A percentile compares a stretch with the other conserved stretches of the same genome.
Evolutionary conservation across 2,888 invertebrate genomes (phyloP).

Genomic region (Coleophora flavipennella): DNA sequence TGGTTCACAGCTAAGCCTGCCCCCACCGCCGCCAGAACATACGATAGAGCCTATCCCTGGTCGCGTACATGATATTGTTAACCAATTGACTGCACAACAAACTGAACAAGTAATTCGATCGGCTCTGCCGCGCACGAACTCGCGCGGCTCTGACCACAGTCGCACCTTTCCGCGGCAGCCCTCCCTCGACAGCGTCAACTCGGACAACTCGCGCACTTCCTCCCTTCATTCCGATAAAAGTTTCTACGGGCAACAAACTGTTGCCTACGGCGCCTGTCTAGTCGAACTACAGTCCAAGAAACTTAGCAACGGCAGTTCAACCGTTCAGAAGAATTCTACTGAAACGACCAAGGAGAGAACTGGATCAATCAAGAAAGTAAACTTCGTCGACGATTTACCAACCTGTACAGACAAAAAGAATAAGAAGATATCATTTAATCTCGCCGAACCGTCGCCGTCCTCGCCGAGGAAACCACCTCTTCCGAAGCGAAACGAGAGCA

Average conservation of each 20-base stretch:
- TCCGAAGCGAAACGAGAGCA: slow-evolving; percentile 83
- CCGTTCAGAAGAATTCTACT: slow-evolving; percentile 41
- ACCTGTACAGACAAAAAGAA: slow-evolving; percentile 67
- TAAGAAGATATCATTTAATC: slow-evolving; percentile 77
- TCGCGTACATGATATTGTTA: slow-evolving; percentile 57
- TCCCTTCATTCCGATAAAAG: slow-evolving; percentile 57
- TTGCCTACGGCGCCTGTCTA: slow-evolving; percentile 66
- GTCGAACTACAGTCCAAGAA: slow-evolving; percentile 72
- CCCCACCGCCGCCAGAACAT: slow-evolving; percentile 79
- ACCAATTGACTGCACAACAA: slow-evolving; percentile 51
- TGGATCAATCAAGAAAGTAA: slow-evolving; percentile 68
- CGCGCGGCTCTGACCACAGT: slow-evolving; percentile 45
- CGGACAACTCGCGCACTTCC: slow-evolving; percentile 60
- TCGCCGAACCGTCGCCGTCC: slow-evolving; percentile 66
- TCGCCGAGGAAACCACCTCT: slow-evolving; percentile 80
- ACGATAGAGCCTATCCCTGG: slow-evolving; percentile 47
- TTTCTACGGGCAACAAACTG: slow-evolving; percentile 42
- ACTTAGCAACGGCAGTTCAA: slow-evolving; percentile 46
- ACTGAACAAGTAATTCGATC: slow-evolving; percentile 46
- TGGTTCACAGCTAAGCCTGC: slow-evolving; percentile 82
- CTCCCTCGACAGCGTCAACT: slow-evolving; percentile 69
- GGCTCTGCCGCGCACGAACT: slow-evolving; percentile 44
- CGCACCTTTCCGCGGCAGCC: slow-evolving; percentile 68
- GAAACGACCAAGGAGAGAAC: slow-evolving; percentile 59
- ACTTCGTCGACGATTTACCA: slow-evolving; percentile 74